Percentiles rank a stretch among this genome's conserved stretches.
These are phyloP conservation scores for Diarsia brunnea DNA, from an alignment of 2,888 invertebrate genomes.

Conservation along the genomic window DNA sequence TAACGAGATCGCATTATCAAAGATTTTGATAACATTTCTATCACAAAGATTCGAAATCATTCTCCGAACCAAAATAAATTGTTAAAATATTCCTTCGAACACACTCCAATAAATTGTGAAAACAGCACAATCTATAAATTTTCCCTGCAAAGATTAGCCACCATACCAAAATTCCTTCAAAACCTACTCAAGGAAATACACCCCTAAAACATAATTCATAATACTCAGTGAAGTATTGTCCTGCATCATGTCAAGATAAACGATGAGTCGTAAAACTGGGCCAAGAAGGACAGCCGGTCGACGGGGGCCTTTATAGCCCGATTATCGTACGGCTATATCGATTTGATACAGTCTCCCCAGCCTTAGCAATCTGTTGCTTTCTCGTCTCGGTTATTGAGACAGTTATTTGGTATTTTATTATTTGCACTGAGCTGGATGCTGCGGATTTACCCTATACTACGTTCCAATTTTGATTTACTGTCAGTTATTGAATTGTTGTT, in stretches of 20 bases:
- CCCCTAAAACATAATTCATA: neutral
- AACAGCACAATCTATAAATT: neutral
- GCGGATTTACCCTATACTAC: constrained; percentile 63
- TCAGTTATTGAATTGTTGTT: constrained; percentile 67
- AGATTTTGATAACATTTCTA: neutral
- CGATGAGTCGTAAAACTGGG: constrained; percentile 66
- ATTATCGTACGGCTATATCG: constrained; percentile 71
- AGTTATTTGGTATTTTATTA: constrained; percentile 77
- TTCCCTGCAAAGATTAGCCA: neutral
- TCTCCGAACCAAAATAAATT: neutral
- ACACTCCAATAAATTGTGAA: neutral
- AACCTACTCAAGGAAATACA: neutral
- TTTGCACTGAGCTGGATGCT: constrained; percentile 66
- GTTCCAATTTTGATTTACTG: constrained; percentile 65
- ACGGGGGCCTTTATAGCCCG: constrained; percentile 72
- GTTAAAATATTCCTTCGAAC: neutral
- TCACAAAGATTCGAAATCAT: neutral
- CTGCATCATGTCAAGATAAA: constrained; percentile 74
- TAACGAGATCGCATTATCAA: neutral
- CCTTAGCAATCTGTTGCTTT: constrained; percentile 69
- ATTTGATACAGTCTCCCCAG: constrained; percentile 48
- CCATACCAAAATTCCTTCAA: neutral
- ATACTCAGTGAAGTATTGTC: constrained; percentile 31
- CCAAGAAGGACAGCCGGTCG: constrained; percentile 45
- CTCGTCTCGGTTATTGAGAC: constrained; percentile 73